Conservation (phyloP, 1,140 invertebrate genomes). For the Macrosteles quadrilineatus region DNA sequence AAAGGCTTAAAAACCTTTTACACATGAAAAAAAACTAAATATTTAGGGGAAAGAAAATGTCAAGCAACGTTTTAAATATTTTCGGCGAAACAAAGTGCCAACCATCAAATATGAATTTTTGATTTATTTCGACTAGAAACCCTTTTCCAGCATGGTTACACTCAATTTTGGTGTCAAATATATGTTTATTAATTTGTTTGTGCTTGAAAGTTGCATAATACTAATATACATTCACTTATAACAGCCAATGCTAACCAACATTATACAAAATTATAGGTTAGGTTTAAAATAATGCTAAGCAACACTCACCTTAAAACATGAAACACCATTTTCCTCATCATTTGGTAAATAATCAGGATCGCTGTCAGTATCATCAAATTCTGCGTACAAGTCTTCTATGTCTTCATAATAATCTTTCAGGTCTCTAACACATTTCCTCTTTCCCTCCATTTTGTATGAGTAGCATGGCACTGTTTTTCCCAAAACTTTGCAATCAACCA, state of each 20-base stretch:
- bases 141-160: background rate
- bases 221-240: background rate
- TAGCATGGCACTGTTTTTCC: conserved; percentile 6
- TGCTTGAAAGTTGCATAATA: background rate
- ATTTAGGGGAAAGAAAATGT: too few relatives aligned
- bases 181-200: background rate
- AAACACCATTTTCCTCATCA: background rate
- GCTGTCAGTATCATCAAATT: conserved; percentile 1
- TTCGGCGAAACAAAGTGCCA: too few relatives aligned
- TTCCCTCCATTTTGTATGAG: background rate
- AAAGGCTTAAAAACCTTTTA: too few relatives aligned
- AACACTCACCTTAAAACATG: conserved; percentile 9
- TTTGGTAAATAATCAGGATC: background rate
- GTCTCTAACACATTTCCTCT: background rate
- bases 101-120: too few relatives aligned
- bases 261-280: background rate
- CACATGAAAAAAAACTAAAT: too few relatives aligned
- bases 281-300: background rate
- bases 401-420: background rate
- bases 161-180: background rate
- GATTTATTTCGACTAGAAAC: too few relatives aligned
- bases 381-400: background rate
- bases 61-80: too few relatives aligned
- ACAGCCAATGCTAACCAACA: background rate
- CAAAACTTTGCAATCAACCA: background rate